A percentile compares a stretch with the other conserved stretches of the same genome.
phyloP scores from a whole-genome alignment of 1,140 invertebrate genomes.

The Zaprionus ornatus region DNA sequence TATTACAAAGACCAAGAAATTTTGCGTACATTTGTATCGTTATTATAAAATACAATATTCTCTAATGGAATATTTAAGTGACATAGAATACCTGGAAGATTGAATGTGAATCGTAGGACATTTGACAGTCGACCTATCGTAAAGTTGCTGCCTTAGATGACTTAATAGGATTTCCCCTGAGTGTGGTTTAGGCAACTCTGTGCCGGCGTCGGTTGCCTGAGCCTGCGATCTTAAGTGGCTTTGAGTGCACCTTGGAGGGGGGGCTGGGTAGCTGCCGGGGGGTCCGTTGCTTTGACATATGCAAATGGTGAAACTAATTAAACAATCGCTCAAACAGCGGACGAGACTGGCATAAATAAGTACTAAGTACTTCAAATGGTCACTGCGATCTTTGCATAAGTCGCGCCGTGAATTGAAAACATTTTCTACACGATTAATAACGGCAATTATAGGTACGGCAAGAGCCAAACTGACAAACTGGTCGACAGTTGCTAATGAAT shows the following conservation, averaged over 20 bases:
- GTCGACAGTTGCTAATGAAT: constrained; percentile 77
- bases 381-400: constrained; percentile 38
- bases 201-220: neutral
- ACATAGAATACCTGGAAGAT: neutral
- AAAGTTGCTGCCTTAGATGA: constrained; percentile 43
- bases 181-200: constrained; percentile 19
- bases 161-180: constrained; percentile 56
- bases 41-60: neutral
- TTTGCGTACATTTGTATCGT: constrained; percentile 12
- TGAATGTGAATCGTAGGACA: neutral
- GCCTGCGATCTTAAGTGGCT: constrained; percentile 17
- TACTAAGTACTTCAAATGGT: constrained; percentile 60
- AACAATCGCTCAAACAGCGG: constrained; percentile 53
- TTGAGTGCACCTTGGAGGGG: neutral
- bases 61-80: neutral
- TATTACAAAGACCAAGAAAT: constrained; percentile 10
- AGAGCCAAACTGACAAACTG: constrained; percentile 62
- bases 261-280: neutral
- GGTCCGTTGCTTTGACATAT: constrained; percentile 68
- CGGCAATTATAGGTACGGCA: constrained; percentile 45
- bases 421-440: constrained; percentile 74
- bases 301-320: constrained; percentile 68
- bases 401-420: constrained; percentile 7
- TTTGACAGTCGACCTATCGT: neutral
- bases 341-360: constrained; percentile 58